Conservation (phyloP, 2,888 invertebrate species). For the Electrophaes corylata region DNA sequence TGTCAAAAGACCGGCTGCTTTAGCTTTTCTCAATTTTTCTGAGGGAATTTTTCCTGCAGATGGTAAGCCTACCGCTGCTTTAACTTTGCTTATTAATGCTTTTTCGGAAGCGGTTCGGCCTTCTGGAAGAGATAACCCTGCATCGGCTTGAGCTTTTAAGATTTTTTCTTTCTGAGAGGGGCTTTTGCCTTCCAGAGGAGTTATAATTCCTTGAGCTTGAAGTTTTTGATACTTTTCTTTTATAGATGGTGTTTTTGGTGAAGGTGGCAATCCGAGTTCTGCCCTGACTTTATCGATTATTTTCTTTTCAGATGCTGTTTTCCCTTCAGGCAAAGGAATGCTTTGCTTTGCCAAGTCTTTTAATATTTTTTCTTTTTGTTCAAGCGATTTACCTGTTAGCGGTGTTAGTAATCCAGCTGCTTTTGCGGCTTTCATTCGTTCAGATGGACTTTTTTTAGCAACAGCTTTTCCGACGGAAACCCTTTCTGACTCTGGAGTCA, state of each 20-base stretch:
- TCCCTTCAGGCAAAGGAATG: constrained; percentile 47
- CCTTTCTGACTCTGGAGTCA: constrained; percentile 38
- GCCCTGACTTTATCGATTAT: constrained; percentile 39
- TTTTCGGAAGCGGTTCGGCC: constrained; percentile 49
- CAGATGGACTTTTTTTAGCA: constrained; percentile 39
- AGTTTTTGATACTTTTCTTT: constrained; percentile 40
- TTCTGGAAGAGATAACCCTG: constrained; percentile 46
- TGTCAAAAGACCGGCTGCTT: constrained; percentile 46
- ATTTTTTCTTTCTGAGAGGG: constrained; percentile 45
- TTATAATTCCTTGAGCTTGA: constrained; percentile 40
- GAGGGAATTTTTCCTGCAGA: constrained; percentile 32
- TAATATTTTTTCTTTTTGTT: constrained; percentile 46
- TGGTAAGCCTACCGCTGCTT: constrained; percentile 24
- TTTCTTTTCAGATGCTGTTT: constrained; percentile 49
- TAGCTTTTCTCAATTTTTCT: constrained; percentile 43
- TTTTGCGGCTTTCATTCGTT: constrained; percentile 45
- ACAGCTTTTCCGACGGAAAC: constrained; percentile 28
- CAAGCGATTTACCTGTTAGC: constrained; percentile 43
- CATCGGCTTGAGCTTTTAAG: constrained; percentile 38
- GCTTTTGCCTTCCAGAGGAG: constrained; percentile 46
- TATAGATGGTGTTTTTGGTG: constrained; percentile 32
- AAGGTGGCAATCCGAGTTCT: constrained; percentile 38
- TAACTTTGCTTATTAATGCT: constrained; percentile 36
- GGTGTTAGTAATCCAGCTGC: constrained; percentile 42
- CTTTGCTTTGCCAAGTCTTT: constrained; percentile 44